Conservation (phyloP, 2,888 invertebrate genomes). For the Micoletzkya japonica region DNA sequence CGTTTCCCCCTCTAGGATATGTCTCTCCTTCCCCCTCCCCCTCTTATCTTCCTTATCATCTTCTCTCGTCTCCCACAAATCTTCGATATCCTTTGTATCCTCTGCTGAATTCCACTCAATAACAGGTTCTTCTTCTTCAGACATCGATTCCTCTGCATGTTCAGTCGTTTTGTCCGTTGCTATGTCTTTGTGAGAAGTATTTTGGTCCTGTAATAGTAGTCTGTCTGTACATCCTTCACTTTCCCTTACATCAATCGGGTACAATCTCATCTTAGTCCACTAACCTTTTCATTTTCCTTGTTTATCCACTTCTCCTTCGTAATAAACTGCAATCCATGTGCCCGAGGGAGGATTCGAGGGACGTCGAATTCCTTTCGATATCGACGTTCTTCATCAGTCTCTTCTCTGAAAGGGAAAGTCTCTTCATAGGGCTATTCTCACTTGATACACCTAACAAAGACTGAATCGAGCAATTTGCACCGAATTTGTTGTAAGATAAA, state of each 20-base stretch:
- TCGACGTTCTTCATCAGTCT: not conserved
- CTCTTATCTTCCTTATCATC: not conserved
- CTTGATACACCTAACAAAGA: too few relatives aligned
- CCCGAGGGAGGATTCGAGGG: not conserved
- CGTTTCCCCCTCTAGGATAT: not conserved
- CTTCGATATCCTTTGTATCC: too few relatives aligned
- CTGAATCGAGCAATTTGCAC: too few relatives aligned
- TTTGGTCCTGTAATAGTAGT: constrained; percentile 9
- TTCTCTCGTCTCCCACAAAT: too few relatives aligned
- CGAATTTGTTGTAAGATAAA: too few relatives aligned
- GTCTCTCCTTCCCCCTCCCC: constrained; percentile 12
- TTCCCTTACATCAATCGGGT: not conserved
- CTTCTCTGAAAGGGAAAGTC: not conserved
- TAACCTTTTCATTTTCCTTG: constrained; percentile 1
- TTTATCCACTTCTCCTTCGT: constrained; percentile 13
- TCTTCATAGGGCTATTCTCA: too few relatives aligned
- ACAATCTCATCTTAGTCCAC: not conserved
- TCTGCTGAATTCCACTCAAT: too few relatives aligned
- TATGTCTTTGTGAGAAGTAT: too few relatives aligned
- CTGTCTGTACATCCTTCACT: not conserved
- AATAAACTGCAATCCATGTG: constrained; percentile 11
- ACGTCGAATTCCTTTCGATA: constrained; percentile 10
- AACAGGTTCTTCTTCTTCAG: constrained; percentile 5
- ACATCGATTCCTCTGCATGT: not conserved
- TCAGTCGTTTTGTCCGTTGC: not conserved